Base-by-base conservation (phyloP, 2,797 vertebrate species). In the Argyrosomus regius region DNA sequence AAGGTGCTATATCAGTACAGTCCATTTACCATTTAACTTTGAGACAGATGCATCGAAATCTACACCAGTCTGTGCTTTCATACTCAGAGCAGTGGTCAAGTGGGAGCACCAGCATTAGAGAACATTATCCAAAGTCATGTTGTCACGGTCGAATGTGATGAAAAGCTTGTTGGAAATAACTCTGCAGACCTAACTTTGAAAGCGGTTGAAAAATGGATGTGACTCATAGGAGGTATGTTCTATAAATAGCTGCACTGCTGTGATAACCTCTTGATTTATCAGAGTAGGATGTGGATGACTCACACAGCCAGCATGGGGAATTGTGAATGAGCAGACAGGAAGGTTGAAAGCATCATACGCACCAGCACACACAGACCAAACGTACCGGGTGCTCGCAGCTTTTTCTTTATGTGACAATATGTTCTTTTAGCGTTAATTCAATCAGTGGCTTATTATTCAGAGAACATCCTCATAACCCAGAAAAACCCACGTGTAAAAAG, bases 181-280 rank as follows among this genome's bases (percentile, higher is more conserved):
- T 69, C 69, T 13, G 69, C 45, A 45, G 67, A 66, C 69, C 80
- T 82, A 88, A 90, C 84, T 91, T 88, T 49, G 76, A 89, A 90
- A 90, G 46, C 69, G 77, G 72, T 75, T 91, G 85, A 93, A 86
- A 91, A 91, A 94, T 92, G 87, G 73, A 87, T 89, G 76, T 91
- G 88, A 87, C 71, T 84, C 90, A 85, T 69, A 77, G 69, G 43
- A 83, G 85, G 87, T 65, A 73, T 53, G 20, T 31, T 90, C 91
- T 95, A 94, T 90, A 93, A 94, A 95, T 95, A 95, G 91, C 84
- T 22, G 48, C 67, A 60, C 75, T 57, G 87, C 83, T 49, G 86
- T 84, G 92, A 94, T 94, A 93, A 93, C 90, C 82, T 89, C 85
- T 92, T 88, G 90, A 95, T 94, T 95, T 94, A 94, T 95, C 91